Evolutionary conservation across 2,113 vertebrate genomes (phyloP).

Genomic region (Nymphicus hollandicus): DNA sequence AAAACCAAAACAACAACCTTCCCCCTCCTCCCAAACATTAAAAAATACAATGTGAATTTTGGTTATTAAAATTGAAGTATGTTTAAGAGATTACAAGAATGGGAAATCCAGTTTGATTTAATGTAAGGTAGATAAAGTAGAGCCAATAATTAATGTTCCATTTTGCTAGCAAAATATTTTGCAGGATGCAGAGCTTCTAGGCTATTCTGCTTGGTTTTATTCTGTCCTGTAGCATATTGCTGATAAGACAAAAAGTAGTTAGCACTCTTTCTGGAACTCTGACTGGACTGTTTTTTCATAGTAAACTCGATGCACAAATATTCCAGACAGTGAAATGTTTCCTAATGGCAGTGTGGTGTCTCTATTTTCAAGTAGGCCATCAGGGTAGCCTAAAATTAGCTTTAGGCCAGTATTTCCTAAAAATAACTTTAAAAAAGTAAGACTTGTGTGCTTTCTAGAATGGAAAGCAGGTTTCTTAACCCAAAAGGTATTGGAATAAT

Average conservation of each 20-base stretch:
- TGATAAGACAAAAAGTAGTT: not conserved
- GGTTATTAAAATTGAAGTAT: not conserved
- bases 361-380: conserved; percentile 2
- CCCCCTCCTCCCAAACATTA: not conserved
- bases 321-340: not conserved
- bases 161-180: not conserved
- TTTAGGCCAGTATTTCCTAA: not conserved
- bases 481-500: not conserved
- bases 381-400: conserved; percentile 5
- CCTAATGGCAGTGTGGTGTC: not conserved
- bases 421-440: conserved; percentile 3
- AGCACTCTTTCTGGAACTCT: not conserved
- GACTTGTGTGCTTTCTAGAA: not conserved
- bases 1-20: not conserved
- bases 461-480: not conserved
- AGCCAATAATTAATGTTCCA: not conserved
- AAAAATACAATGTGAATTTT: not conserved
- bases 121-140: not conserved
- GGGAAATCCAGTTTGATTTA: not conserved
- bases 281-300: not conserved
- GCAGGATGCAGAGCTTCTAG: not conserved
- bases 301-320: not conserved
- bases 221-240: not conserved
- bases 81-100: not conserved
- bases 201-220: not conserved